Conservation (phyloP, 2,888 invertebrate species). For the Euproctis similis region DNA sequence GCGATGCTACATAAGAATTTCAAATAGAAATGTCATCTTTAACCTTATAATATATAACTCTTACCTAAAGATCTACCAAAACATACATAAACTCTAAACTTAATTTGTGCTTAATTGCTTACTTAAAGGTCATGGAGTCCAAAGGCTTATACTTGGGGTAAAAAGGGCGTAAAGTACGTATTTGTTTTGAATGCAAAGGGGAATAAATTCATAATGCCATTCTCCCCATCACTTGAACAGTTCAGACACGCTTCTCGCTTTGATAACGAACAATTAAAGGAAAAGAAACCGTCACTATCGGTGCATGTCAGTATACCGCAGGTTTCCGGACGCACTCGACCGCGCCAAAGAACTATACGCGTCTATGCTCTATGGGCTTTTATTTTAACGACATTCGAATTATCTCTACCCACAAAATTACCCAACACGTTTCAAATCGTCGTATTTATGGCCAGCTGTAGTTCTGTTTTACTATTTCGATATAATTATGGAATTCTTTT, state of each 20-base stretch:
- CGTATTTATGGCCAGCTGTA: conserved; percentile 4
- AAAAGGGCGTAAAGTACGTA: no score
- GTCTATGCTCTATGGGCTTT: conserved; percentile 6
- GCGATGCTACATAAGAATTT: no score
- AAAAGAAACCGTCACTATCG: conserved; percentile 17
- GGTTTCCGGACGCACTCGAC: conserved; percentile 15
- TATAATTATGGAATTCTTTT: conserved; percentile 20
- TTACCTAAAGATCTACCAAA: no score
- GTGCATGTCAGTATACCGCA: conserved; percentile 18
- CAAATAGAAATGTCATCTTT: no score
- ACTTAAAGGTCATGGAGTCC: no score
- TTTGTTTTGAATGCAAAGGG: no score
- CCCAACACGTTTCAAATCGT: conserved; percentile 8
- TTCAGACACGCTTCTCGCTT: conserved; percentile 14
- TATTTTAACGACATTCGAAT: conserved; percentile 10
- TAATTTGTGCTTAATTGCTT: no score
- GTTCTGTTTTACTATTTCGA: conserved; percentile 10
- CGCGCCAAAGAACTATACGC: conserved; percentile 6
- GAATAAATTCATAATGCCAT: conserved; percentile 1
- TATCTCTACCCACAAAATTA: conserved; percentile 18
- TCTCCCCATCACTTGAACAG: neutral
- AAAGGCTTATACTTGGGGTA: no score
- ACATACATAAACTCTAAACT: no score
- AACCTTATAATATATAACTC: no score
- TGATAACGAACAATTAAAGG: conserved; percentile 22